Percentiles rank a stretch among this genome's conserved stretches.
Conservation (phyloP, 2,113 vertebrate genomes). For the Ciconia boyciana region DNA sequence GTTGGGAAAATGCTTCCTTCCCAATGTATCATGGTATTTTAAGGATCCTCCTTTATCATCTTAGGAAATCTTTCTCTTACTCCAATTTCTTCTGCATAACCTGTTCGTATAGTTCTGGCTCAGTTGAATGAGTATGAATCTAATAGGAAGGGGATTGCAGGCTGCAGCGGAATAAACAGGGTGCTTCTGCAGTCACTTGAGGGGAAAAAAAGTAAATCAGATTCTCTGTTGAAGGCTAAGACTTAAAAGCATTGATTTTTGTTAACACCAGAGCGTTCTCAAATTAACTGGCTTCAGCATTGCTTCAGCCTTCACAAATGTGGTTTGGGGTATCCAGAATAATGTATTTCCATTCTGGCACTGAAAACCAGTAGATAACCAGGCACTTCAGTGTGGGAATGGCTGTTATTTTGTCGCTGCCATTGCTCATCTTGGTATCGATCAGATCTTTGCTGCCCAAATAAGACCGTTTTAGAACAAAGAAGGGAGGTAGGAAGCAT, state of each 20-base stretch:
- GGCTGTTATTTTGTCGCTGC: neutral
- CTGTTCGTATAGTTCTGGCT: neutral
- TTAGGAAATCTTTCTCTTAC: neutral
- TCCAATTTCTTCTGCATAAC: neutral
- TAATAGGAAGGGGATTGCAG: neutral
- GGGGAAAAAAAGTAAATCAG: neutral
- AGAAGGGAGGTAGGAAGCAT: neutral
- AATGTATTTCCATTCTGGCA: neutral
- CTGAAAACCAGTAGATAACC: neutral
- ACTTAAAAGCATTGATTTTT: neutral
- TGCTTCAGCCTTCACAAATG: neutral
- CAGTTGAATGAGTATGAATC: neutral
- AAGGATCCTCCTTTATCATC: neutral
- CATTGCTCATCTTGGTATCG: neutral
- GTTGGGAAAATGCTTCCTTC: neutral
- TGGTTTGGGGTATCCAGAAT: neutral
- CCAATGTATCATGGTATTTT: neutral
- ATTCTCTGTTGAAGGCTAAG: neutral
- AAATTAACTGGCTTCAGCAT: neutral
- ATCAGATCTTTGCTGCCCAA: neutral
- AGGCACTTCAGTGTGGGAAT: neutral
- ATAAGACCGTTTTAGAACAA: neutral
- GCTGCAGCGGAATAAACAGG: neutral
- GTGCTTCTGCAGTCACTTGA: neutral
- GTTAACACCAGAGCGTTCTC: neutral